Evolutionary conservation across 2,888 invertebrate species (phyloP), one percentile per base, ranked within the genome.

Genomic region (Sarcophaga caerulescens): DNA sequence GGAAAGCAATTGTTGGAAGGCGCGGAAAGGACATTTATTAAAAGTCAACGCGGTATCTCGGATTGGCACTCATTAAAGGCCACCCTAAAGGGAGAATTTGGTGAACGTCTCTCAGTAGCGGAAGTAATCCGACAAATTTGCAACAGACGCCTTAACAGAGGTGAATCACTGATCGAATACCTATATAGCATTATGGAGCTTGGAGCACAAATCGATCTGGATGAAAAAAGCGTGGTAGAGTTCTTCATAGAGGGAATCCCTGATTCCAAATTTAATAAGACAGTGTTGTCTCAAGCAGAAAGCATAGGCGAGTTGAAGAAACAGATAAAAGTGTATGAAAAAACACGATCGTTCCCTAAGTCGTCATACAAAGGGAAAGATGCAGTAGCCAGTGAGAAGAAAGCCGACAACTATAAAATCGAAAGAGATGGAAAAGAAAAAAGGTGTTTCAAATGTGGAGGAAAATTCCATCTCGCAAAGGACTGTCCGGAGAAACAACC

Each of bases 121-220:
- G 76, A 86, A 47, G 68, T 87, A 2, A 81, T 84, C 35, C 65
- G 62, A 14, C 59, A 68, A 47, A 59, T 85, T 12, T 74, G 85
- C 3, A 83, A 45, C 17, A 70, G 85, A 12, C 76, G 71, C 1
- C 73, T 85, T 23, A 79, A 79, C 11, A 60, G 59, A 35, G 66
- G 19, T 2, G 84, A 85, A 70, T 66, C 73, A 0, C 44, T 85
- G 3, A 21, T 63, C 8, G 85, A 87, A 52, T 87, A 87, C 23
- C 19, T 86, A 1, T 88, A 87, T 71, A n/a, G 44, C 17, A 47
- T 87, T 0, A 81, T 83, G 47, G 85, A 85, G 62, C 59, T 87
- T 3, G 85, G 35, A 35, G 35, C 35, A 35, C 35, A 35, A 35
- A 35, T 35, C 35, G 35, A 35, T 6, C 35, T 35, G 35, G 35